Evolutionary conservation across 2,797 vertebrate genomes (phyloP).

Genomic region (Sebastes steindachneri): DNA sequence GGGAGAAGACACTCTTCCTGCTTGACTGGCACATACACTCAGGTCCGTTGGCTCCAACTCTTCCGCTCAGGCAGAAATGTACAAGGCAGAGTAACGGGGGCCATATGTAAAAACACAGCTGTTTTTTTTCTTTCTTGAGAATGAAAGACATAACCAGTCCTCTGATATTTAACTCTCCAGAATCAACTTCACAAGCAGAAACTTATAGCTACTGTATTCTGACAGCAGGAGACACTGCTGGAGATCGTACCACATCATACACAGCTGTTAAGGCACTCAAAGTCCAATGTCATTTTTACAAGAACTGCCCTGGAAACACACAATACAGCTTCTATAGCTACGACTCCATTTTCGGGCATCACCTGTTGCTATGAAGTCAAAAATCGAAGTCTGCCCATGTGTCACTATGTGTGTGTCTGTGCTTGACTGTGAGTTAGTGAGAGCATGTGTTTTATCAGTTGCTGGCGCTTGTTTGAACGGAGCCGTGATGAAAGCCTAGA

Average conservation of each 20-base stretch:
- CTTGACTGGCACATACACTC: conserved; percentile 47
- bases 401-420: conserved; percentile 3
- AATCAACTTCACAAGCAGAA: conserved; percentile 48
- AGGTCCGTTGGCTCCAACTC: conserved; percentile 32
- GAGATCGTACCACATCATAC: conserved; percentile 15
- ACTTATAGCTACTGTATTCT: conserved; percentile 25
- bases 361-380: conserved; percentile 76
- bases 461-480: conserved; percentile 79
- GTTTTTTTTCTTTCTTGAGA: conserved; percentile 35
- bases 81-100: conserved; percentile 35
- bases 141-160: conserved; percentile 49
- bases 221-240: conserved; percentile 1
- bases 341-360: conserved; percentile 44
- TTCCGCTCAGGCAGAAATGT: conserved; percentile 48
- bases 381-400: conserved; percentile 39
- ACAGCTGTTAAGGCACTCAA: conserved; percentile 49
- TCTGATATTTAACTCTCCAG: conserved; percentile 44
- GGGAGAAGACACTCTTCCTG: conserved; percentile 42
- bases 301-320: conserved; percentile 28
- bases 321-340: conserved; percentile 39
- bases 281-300: conserved; percentile 31
- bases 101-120: conserved; percentile 67
- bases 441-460: conserved; percentile 85
- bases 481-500: conserved; percentile 79
- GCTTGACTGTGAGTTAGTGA: conserved; percentile 37